Conservation (phyloP, 2,113 vertebrate genomes). For the Malurus elegans region DNA sequence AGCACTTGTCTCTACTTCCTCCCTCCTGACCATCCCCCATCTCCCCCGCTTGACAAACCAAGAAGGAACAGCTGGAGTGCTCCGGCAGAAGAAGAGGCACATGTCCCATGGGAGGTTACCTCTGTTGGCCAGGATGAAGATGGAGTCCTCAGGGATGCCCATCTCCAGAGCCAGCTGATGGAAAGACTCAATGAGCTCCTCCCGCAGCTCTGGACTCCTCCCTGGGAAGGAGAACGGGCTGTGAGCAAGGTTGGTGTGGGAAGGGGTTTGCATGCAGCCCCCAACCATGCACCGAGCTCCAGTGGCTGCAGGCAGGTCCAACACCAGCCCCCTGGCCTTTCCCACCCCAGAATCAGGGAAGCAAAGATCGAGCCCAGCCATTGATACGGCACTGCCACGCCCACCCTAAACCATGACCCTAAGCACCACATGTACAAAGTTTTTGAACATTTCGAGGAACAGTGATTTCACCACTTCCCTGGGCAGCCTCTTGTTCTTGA, state of each 20-base stretch:
- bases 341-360: neutral
- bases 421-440: neutral
- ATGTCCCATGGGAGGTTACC: slow-evolving; percentile 47
- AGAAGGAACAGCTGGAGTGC: neutral
- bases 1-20: neutral
- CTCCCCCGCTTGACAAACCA: neutral
- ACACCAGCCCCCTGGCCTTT: neutral
- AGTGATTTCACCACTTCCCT: neutral
- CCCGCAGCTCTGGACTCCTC: slow-evolving; percentile 73
- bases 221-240: slow-evolving; percentile 67
- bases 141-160: slow-evolving; percentile 73
- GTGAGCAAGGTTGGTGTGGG: neutral
- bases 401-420: neutral
- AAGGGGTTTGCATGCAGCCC: neutral
- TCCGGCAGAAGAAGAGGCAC: neutral
- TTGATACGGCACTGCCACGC: neutral
- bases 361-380: neutral
- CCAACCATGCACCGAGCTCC: neutral
- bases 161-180: slow-evolving; percentile 75
- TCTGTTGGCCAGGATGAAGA: slow-evolving; percentile 78
- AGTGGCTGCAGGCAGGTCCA: neutral
- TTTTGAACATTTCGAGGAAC: neutral
- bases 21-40: rapidly evolving
- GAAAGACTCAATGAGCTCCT: slow-evolving; percentile 79
- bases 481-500: neutral